These are phyloP conservation scores for Venustaconcha ellipsiformis DNA, from an alignment of 1,140 invertebrate genomes.

Conservation along the genomic window DNA sequence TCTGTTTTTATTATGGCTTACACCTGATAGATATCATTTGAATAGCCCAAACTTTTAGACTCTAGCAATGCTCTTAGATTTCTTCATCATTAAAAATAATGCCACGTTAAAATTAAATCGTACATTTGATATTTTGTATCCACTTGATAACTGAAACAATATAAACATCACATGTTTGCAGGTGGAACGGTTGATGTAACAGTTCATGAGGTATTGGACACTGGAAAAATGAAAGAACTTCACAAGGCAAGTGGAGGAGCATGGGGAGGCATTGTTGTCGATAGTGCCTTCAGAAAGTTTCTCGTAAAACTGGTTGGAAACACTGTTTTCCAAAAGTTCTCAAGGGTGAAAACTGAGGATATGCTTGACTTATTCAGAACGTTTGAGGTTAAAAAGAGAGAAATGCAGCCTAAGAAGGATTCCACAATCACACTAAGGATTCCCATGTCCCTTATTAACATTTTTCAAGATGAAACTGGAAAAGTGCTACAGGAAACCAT, in stretches of 20 bases:
- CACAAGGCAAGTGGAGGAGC: conserved; percentile 15
- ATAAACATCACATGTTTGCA: background rate
- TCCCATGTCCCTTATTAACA: too few relatives aligned
- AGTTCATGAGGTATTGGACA: conserved; percentile 1
- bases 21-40: too few relatives aligned
- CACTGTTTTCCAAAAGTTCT: conserved; percentile 3
- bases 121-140: too few relatives aligned
- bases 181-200: conserved; percentile 18
- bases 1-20: too few relatives aligned
- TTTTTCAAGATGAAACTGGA: too few relatives aligned
- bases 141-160: too few relatives aligned
- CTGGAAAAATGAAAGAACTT: conserved; percentile 2
- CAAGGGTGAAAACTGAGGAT: background rate
- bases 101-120: too few relatives aligned
- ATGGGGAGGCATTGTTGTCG: conserved; percentile 13
- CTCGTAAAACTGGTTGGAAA: background rate
- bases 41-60: too few relatives aligned
- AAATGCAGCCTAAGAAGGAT: background rate
- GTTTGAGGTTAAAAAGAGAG: conserved; percentile 5
- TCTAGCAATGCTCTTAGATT: too few relatives aligned
- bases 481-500: too few relatives aligned
- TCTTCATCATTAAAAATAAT: too few relatives aligned
- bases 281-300: conserved; percentile 1
- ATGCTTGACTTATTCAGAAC: background rate
- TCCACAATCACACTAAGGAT: too few relatives aligned